A percentile compares a stretch with the other conserved stretches of the same genome.
These are phyloP conservation scores for Lepidostoma basale DNA, from an alignment of 1,140 invertebrate species.

Conservation along the genomic window DNA sequence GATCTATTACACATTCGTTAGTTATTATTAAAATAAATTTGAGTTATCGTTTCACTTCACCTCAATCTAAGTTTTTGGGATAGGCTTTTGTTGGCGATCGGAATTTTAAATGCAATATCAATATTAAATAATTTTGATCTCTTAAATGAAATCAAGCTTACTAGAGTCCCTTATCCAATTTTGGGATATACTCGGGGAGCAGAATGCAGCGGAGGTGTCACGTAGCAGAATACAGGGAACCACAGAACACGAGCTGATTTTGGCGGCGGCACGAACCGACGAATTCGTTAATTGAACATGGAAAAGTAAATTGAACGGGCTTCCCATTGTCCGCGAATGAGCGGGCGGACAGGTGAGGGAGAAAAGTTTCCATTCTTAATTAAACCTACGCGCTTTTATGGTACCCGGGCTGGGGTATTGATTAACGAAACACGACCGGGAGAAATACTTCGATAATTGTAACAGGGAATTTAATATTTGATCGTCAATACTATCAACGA, in stretches of 20 bases:
- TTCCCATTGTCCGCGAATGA: conserved; percentile 24
- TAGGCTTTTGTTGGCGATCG: too few relatives aligned
- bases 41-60: too few relatives aligned
- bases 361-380: conserved; percentile 25
- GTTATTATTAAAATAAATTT: too few relatives aligned
- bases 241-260: conserved; percentile 33
- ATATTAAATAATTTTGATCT: too few relatives aligned
- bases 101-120: too few relatives aligned
- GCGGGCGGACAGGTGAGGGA: conserved; percentile 30
- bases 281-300: conserved; percentile 45
- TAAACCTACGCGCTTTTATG: conserved; percentile 18
- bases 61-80: too few relatives aligned
- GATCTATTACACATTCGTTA: too few relatives aligned
- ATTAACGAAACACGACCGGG: too few relatives aligned
- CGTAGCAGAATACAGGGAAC: too few relatives aligned
- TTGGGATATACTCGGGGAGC: not conserved
- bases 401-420: not conserved
- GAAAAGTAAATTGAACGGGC: conserved; percentile 44
- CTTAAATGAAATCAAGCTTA: not conserved
- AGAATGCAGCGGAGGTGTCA: conserved; percentile 15
- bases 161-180: not conserved
- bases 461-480: too few relatives aligned
- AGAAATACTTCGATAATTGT: too few relatives aligned
- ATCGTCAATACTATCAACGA: too few relatives aligned
- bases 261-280: conserved; percentile 20